Evolutionary conservation across 2,888 invertebrate genomes (phyloP), one percentile per base, ranked within the genome.

Genomic region (Bombylius discolor): DNA sequence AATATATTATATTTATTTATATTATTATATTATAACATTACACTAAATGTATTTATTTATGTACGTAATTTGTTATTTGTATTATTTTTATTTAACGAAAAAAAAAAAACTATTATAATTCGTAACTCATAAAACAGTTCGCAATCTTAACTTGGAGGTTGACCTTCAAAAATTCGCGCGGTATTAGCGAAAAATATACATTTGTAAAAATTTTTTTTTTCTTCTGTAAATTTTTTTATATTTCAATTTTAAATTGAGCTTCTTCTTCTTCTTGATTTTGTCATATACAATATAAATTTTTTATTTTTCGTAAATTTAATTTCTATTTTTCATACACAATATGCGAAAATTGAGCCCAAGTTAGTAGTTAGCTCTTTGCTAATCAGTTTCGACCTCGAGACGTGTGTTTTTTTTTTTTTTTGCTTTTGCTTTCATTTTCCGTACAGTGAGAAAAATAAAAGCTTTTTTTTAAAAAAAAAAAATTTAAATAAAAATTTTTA

Each of bases 161-260:
- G 59, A 59, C 59, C 59, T 59, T 59, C 59, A 59, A 55, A 58
- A 44, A 53, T 13, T 45, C 53, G 51, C 51, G 51, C 34, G 36
- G 50, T 47, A 51, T 50, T 55, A 23, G 55, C 47, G 50, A 55
- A 48, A 44, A 44, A 12, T 23, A 23, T 42, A 11, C 11, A 36
- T 3, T 36, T 36, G 7, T 36, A 8, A 36, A 8, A 36, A 36
- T 42, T 42, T 42, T 11, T 42, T 42, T 42, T 11, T 7, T 23
- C 11, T 47, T 23, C 47, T 47, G 47, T 53, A 48, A 31, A 47
- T 39, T 49, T 49, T 51, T 51, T 11, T 42, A 42, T 36, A 9
- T 36, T 23, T 36, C 39, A 42, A 11, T 23, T 23, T 23, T 3
- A 23, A 23, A 23, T 23, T 3, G 3, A 23, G 3, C 23, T 42